Conservation (phyloP, 2,113 vertebrate genomes). For the Casuarius casuarius region DNA sequence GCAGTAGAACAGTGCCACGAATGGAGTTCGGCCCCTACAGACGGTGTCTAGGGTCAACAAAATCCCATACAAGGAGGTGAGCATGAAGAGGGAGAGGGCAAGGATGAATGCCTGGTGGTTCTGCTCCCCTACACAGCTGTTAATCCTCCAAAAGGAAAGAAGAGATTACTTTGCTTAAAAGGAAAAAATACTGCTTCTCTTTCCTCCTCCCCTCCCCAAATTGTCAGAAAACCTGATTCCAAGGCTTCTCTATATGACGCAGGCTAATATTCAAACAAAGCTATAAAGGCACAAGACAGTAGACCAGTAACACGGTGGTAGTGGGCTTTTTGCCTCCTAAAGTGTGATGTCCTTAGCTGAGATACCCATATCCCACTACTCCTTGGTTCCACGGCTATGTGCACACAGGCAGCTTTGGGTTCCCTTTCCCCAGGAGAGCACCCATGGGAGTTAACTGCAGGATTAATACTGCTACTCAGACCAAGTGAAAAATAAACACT, state of each 20-base stretch:
- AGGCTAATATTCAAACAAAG: neutral
- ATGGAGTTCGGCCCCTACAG: constrained; percentile 81
- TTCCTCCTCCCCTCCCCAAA: neutral
- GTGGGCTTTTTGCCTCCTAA: neutral
- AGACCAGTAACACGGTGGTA: fast-evolving
- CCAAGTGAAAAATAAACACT: neutral
- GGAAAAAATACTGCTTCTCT: neutral
- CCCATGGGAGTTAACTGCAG: neutral
- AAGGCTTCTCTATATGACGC: neutral
- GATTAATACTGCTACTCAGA: neutral
- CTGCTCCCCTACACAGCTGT: constrained; percentile 94
- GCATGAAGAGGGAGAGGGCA: constrained; percentile 89
- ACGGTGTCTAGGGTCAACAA: constrained; percentile 86
- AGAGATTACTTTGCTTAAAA: constrained; percentile 10
- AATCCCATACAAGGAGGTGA: constrained; percentile 92
- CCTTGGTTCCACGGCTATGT: neutral
- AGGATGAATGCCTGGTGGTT: constrained; percentile 95
- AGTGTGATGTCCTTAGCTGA: neutral
- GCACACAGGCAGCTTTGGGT: neutral
- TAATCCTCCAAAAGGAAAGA: constrained; percentile 87
- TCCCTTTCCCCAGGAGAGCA: neutral
- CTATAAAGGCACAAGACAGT: neutral
- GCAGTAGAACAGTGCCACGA: constrained; percentile 92
- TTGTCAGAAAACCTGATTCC: neutral
- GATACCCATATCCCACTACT: neutral